Percentiles rank a stretch among this genome's conserved stretches.
Evolutionary conservation across 2,113 vertebrate species (phyloP).

Genomic region (Reinhardtius hippoglossoides): DNA sequence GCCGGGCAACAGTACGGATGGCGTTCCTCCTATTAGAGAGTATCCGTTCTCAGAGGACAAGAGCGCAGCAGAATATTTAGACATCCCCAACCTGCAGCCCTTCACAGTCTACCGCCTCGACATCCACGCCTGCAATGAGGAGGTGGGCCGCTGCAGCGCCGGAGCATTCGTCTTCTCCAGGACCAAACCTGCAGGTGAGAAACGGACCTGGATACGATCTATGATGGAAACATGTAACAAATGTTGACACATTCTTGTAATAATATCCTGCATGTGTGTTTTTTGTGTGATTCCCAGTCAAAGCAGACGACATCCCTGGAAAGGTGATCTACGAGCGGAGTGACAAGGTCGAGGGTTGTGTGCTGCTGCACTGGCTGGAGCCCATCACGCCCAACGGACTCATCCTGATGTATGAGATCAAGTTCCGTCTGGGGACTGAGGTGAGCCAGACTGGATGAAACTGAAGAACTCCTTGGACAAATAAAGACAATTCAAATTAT

Average conservation of each 20-base stretch:
- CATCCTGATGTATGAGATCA: constrained; percentile 97
- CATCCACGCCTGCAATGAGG: constrained; percentile 96
- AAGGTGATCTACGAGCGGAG: constrained; percentile 85
- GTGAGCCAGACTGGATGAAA: constrained; percentile 77
- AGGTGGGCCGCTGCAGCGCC: constrained; percentile 91
- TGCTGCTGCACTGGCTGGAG: constrained; percentile 91
- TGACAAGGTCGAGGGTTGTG: constrained; percentile 87
- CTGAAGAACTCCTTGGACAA: background rate
- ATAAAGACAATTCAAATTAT: background rate
- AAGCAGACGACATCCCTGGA: constrained; percentile 94
- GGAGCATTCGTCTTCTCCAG: constrained; percentile 95
- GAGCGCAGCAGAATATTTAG: constrained; percentile 86
- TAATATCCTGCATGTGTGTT: background rate
- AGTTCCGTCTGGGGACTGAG: constrained; percentile 89
- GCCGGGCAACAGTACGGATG: constrained; percentile 83
- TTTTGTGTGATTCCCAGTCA: constrained; percentile 81
- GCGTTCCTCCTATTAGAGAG: constrained; percentile 83
- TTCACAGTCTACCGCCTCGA: constrained; percentile 97
- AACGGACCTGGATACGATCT: background rate
- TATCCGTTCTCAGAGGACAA: constrained; percentile 89
- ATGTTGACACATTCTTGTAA: background rate
- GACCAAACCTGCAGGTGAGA: constrained; percentile 95
- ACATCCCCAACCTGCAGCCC: constrained; percentile 89
- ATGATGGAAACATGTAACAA: background rate
- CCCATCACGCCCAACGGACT: constrained; percentile 92